Conservation (phyloP, 2,888 invertebrate genomes). For the Zonitis immaculata region DNA sequence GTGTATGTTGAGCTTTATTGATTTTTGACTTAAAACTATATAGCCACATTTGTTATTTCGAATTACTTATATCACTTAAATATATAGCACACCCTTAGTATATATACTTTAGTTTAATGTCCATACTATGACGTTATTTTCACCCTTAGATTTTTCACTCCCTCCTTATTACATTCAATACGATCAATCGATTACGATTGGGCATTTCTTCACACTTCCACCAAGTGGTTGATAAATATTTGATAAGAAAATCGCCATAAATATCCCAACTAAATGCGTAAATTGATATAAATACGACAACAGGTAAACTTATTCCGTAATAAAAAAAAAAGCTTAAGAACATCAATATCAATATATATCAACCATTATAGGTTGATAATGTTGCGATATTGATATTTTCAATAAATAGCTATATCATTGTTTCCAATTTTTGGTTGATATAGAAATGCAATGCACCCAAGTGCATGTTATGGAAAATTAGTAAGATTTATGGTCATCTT, state of each 20-base stretch:
- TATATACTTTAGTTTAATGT: conserved; percentile 16
- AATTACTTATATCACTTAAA: too few relatives aligned
- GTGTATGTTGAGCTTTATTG: too few relatives aligned
- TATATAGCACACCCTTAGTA: too few relatives aligned
- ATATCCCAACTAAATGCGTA: conserved; percentile 3
- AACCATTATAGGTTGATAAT: too few relatives aligned
- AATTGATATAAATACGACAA: conserved; percentile 17
- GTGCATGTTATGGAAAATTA: conserved; percentile 40
- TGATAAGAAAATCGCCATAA: conserved; percentile 18
- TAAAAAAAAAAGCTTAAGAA: too few relatives aligned
- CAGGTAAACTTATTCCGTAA: too few relatives aligned
- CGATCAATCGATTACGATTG: conserved; percentile 24
- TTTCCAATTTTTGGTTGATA: too few relatives aligned
- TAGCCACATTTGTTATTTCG: too few relatives aligned
- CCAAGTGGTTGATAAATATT: conserved; percentile 22
- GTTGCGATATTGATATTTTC: too few relatives aligned
- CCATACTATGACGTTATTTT: conserved; percentile 21
- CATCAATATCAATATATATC: too few relatives aligned
- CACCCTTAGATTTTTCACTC: conserved; percentile 23
- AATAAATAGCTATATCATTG: too few relatives aligned
- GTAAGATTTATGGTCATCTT: conserved; percentile 40
- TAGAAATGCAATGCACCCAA: conserved; percentile 20
- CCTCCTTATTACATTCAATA: conserved; percentile 26
- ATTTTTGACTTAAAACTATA: too few relatives aligned
- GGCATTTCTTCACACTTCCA: conserved; percentile 23